Conservation (phyloP, 2,888 invertebrate genomes). For the Eupithecia centaureata region DNA sequence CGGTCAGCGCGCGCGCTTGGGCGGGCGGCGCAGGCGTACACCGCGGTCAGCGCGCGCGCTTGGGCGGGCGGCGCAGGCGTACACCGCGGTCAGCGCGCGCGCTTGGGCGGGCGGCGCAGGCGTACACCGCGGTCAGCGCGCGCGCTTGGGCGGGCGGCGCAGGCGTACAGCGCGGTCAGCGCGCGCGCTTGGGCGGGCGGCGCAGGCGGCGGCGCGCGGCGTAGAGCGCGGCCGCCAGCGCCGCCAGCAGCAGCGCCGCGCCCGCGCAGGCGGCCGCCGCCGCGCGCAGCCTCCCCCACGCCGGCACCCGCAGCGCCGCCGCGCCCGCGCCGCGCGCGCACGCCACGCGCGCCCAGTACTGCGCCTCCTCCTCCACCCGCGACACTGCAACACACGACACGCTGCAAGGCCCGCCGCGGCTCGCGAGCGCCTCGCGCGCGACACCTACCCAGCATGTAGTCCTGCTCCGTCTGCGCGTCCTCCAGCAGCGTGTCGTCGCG, state of each 20-base stretch:
- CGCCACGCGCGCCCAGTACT: constrained; percentile 90
- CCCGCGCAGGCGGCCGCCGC: constrained; percentile 86
- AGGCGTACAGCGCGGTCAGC: constrained; percentile 50
- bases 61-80: too few species aligned
- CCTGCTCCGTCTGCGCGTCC: constrained; percentile 87
- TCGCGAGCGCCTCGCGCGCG: not conserved
- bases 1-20: too few species aligned
- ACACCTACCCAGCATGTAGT: constrained; percentile 86
- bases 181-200: constrained; percentile 28
- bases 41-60: too few species aligned
- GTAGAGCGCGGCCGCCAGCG: constrained; percentile 86
- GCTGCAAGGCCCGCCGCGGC: constrained; percentile 86
- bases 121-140: too few species aligned
- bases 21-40: too few species aligned
- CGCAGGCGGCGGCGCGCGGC: constrained; percentile 61
- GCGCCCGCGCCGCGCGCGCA: constrained; percentile 85
- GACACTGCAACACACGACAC: constrained; percentile 81
- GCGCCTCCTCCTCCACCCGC: constrained; percentile 88
- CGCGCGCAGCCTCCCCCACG: constrained; percentile 87
- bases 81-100: too few species aligned
- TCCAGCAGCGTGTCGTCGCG: constrained; percentile 86
- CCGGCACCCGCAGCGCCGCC: constrained; percentile 87
- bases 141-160: constrained; percentile 34
- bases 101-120: too few species aligned
- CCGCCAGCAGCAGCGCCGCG: constrained; percentile 85